Percentiles rank a stretch among this genome's conserved stretches.
phyloP scores from a whole-genome alignment of 2,888 invertebrate species.

The Willowsia nigromaculata region DNA sequence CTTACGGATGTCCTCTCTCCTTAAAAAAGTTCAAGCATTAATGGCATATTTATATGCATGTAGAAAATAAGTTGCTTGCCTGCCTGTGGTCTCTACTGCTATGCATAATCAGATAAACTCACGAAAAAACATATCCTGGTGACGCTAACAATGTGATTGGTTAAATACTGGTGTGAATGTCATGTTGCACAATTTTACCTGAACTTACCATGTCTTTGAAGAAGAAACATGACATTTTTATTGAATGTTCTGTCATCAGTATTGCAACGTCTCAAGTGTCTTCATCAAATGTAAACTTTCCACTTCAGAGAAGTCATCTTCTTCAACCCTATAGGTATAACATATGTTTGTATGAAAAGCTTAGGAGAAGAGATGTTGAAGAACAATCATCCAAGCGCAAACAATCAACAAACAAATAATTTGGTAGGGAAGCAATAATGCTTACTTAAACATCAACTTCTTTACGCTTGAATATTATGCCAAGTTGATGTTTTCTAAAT shows the following conservation, averaged over 20 bases:
- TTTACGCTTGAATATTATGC: not conserved
- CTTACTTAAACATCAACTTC: not conserved
- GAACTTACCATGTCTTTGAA: slow-evolving; percentile 41
- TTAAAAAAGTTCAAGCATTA: not conserved
- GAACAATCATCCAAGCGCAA: not conserved
- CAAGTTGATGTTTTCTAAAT: too few species aligned
- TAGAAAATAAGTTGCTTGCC: not conserved
- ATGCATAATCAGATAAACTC: slow-evolving; percentile 25
- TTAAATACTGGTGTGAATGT: slow-evolving; percentile 20
- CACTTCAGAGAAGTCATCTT: not conserved
- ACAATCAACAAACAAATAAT: too few species aligned
- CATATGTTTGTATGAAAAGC: not conserved
- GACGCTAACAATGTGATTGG: slow-evolving; percentile 35
- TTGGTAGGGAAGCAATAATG: not conserved
- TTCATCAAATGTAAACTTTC: not conserved
- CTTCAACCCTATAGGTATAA: not conserved
- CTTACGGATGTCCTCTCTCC: not conserved
- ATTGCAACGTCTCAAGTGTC: not conserved
- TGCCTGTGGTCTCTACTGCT: slow-evolving; percentile 5
- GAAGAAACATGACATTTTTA: slow-evolving; percentile 49
- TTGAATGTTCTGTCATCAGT: slow-evolving; percentile 21
- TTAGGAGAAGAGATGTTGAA: not conserved
- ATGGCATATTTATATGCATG: slow-evolving; percentile 16
- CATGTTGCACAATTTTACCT: slow-evolving; percentile 40
- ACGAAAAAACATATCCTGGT: not conserved